These are phyloP conservation scores for Tetropium fuscum DNA, from an alignment of 2,888 invertebrate species.

Conservation along the genomic window DNA sequence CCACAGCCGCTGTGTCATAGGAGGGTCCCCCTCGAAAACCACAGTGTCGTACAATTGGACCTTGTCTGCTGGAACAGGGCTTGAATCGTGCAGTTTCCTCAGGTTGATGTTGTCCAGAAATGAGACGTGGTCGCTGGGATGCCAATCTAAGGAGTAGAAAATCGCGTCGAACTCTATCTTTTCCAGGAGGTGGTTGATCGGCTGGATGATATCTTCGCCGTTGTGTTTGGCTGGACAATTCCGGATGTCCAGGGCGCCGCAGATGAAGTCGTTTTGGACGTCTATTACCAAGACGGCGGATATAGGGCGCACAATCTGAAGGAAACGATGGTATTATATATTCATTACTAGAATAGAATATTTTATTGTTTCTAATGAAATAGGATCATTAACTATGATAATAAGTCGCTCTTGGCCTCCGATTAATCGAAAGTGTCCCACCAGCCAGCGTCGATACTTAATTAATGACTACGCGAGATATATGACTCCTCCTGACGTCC, in stretches of 20 bases:
- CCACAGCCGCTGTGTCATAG: constrained; percentile 91
- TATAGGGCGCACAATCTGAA: constrained; percentile 69
- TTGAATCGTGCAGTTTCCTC: constrained; percentile 78
- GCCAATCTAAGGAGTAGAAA: constrained; percentile 96
- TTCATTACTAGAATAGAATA: too few relatives aligned
- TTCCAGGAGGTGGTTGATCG: constrained; percentile 87
- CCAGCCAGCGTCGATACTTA: too few relatives aligned
- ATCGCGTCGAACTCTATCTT: constrained; percentile 85
- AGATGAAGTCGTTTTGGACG: constrained; percentile 98
- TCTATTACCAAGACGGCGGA: constrained; percentile 93
- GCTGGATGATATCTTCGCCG: constrained; percentile 88
- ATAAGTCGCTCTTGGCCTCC: too few relatives aligned
- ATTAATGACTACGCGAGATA: too few relatives aligned
- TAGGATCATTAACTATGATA: too few relatives aligned
- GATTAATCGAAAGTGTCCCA: too few relatives aligned
- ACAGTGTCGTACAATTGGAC: constrained; percentile 90
- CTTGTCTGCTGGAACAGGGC: constrained; percentile 74
- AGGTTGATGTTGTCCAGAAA: constrained; percentile 88
- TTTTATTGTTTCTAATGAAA: too few relatives aligned
- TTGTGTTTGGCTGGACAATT: constrained; percentile 92
- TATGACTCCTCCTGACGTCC: too few relatives aligned
- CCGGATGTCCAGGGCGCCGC: constrained; percentile 90
- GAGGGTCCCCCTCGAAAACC: constrained; percentile 86
- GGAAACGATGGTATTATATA: constrained; percentile 2
- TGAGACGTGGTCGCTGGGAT: constrained; percentile 94